These are phyloP conservation scores for Echinarachnius parma DNA, from an alignment of 53 echinoderm and acorn worm genomes.

Conservation along the genomic window DNA sequence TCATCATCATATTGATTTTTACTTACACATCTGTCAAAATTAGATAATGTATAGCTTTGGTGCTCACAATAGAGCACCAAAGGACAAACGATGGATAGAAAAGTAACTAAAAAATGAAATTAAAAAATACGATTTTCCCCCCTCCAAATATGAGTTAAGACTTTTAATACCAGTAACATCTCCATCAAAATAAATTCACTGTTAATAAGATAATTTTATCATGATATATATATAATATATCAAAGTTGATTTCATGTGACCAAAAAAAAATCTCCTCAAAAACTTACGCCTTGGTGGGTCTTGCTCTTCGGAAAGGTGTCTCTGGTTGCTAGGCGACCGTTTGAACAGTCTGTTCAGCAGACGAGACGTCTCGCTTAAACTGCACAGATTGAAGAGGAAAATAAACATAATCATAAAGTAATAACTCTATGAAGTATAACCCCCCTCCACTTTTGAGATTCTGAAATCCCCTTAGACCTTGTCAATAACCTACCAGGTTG, in stretches of 20 bases:
- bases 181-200: background rate
- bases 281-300: constrained; percentile 75
- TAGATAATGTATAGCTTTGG: too few species aligned
- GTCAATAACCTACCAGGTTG: too few species aligned
- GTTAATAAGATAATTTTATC: background rate
- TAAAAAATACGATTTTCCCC: background rate
- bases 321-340: constrained; percentile 49
- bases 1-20: background rate
- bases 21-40: background rate
- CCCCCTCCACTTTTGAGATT: too few species aligned
- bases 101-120: too few species aligned
- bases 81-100: too few species aligned
- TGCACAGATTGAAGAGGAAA: constrained; percentile 22
- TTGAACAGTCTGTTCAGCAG: constrained; percentile 83
- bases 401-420: too few species aligned
- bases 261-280: background rate
- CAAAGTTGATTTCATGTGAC: background rate
- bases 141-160: background rate
- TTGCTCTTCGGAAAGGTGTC: constrained; percentile 60
- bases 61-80: too few species aligned
- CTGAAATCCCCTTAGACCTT: too few species aligned
- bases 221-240: background rate
- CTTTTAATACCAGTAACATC: background rate
- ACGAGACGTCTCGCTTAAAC: constrained; percentile 92
- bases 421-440: too few species aligned